Evolutionary conservation across 2,888 invertebrate genomes (phyloP).

Genomic region (Tortrix viridana): DNA sequence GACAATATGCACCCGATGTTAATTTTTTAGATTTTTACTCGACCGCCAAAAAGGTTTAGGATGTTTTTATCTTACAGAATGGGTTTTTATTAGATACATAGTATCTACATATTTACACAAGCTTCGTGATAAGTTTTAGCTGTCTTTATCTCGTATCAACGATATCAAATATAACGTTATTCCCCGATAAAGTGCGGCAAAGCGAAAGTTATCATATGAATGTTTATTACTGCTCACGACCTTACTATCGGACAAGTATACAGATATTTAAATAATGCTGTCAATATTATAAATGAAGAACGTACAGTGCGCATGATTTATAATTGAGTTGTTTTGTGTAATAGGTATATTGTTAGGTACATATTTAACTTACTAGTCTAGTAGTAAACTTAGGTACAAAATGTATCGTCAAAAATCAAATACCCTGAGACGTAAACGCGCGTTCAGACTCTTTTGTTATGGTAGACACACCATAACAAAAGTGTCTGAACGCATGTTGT

Average conservation of each 20-base stretch:
- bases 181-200: neutral
- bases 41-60: too few species aligned
- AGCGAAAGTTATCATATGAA: constrained; percentile 1
- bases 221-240: neutral
- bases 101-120: neutral
- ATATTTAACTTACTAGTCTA: too few species aligned
- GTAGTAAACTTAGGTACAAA: neutral
- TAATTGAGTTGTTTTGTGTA: neutral
- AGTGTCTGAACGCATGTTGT: too few species aligned
- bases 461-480: constrained; percentile 10
- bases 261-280: too few species aligned
- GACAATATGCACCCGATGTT: too few species aligned
- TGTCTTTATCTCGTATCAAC: constrained; percentile 3
- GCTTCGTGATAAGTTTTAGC: neutral
- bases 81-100: too few species aligned
- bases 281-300: too few species aligned
- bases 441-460: constrained; percentile 17
- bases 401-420: neutral
- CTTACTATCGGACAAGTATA: too few species aligned
- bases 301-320: too few species aligned
- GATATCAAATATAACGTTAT: constrained; percentile 2
- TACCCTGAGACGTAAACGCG: neutral
- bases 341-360: too few species aligned
- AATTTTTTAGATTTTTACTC: too few species aligned
- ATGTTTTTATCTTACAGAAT: too few species aligned